Conservation (phyloP, 2,888 invertebrate genomes). For the Eledona agricola region DNA sequence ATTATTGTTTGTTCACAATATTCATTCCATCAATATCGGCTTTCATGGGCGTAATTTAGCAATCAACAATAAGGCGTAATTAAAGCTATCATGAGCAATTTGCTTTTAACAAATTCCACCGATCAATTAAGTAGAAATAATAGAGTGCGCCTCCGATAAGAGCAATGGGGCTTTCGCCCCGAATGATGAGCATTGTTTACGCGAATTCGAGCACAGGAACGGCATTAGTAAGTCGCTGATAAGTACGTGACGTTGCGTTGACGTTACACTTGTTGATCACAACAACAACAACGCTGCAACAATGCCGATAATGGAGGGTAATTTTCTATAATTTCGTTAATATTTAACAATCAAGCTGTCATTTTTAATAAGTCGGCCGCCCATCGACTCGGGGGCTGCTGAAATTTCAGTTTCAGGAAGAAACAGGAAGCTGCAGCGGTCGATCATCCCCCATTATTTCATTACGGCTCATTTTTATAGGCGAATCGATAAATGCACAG, state of each 20-base stretch:
- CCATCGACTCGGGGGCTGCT: constrained; percentile 29
- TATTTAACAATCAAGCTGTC: constrained; percentile 35
- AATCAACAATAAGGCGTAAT: too few species aligned
- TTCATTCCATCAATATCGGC: too few species aligned
- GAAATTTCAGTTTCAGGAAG: constrained; percentile 23
- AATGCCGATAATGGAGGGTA: constrained; percentile 32
- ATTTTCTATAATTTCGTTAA: constrained; percentile 36
- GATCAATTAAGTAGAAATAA: too few species aligned
- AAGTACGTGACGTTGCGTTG: background rate
- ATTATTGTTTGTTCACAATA: too few species aligned
- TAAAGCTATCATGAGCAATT: too few species aligned
- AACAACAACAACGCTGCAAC: constrained; percentile 30
- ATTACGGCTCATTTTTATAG: constrained; percentile 43
- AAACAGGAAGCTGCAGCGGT: constrained; percentile 16
- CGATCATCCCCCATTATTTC: constrained; percentile 40
- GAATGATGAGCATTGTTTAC: too few species aligned
- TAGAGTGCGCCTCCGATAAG: too few species aligned
- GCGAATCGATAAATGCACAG: constrained; percentile 40
- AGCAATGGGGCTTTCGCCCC: too few species aligned
- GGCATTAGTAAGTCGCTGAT: too few species aligned
- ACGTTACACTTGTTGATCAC: constrained; percentile 35
- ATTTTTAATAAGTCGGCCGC: constrained; percentile 31
- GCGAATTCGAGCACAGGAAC: too few species aligned
- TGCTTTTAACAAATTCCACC: too few species aligned
- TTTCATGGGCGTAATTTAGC: too few species aligned